Percentiles rank a stretch among this genome's conserved stretches.
These are phyloP conservation scores for Dromius quadrimaculatus DNA, from an alignment of 2,888 invertebrate genomes.

Conservation along the genomic window DNA sequence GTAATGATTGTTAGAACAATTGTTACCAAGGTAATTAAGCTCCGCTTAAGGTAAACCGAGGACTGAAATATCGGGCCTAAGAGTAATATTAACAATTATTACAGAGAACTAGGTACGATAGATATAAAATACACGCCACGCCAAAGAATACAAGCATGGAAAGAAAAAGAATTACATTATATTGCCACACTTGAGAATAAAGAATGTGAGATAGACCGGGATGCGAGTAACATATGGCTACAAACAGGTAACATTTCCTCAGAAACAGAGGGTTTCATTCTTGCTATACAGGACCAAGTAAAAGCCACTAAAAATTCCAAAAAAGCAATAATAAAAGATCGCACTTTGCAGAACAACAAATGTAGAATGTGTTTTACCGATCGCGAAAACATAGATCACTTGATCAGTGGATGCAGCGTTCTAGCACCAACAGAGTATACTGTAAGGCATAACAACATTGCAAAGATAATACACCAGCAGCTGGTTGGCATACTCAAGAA, in stretches of 20 bases:
- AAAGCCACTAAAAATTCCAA: constrained; percentile 46
- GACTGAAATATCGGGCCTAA: too few relatives aligned
- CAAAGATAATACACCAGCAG: constrained; percentile 47
- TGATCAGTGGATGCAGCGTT: constrained; percentile 43
- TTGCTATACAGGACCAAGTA: constrained; percentile 53
- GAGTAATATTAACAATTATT: too few relatives aligned
- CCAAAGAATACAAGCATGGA: neutral
- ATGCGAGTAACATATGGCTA: constrained; percentile 45
- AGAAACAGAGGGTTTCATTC: constrained; percentile 53
- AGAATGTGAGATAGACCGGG: constrained; percentile 30
- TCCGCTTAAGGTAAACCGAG: neutral
- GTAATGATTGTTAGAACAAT: too few relatives aligned
- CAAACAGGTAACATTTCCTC: constrained; percentile 49
- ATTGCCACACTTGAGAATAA: neutral
- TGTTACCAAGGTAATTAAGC: neutral
- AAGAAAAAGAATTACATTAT: neutral
- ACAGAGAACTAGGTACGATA: too few relatives aligned
- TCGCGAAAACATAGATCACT: constrained; percentile 53
- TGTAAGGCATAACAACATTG: constrained; percentile 50
- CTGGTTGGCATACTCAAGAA: constrained; percentile 24
- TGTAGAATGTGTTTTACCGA: constrained; percentile 53
- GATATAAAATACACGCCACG: neutral
- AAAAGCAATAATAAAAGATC: constrained; percentile 47
- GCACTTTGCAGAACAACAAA: constrained; percentile 38
- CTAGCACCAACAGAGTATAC: constrained; percentile 52